Evolutionary conservation across 2,888 invertebrate genomes (phyloP), one percentile per base, ranked within the genome.

Genomic region (Microplitis deprimator): DNA sequence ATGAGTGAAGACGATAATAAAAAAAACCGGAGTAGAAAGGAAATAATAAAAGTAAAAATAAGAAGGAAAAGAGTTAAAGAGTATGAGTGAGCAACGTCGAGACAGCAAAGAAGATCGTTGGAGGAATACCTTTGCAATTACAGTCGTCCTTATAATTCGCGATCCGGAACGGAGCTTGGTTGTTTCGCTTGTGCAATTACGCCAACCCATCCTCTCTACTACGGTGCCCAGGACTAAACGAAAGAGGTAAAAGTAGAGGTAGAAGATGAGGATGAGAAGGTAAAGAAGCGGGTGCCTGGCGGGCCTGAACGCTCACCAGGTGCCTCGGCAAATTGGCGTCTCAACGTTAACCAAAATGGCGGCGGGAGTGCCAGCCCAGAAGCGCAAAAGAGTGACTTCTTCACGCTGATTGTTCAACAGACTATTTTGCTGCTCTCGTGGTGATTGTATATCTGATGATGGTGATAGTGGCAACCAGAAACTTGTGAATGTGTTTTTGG

Each of bases 281-380:
- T 68, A 70, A 76, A 74, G 76, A 50, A 81, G 60, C 60, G 70
- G 70, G 64, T 75, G 75, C 75, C 75, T 75, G 64, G 71, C 76
- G 76, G 71, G 71, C 67, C 67, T 81, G 79, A 79, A 82, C 80
- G 81, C 77, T 81, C 77, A 77, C 81, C 78, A 79, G 83, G 81
- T 81, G 82, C 81, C 81, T 79, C 81, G 78, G 83, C 80, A 83
- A 84, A 85, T 85, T 83, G 84, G 82, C 77, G 83, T 82, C 82
- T 82, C 80, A 81, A 77, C 83, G 61, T 67, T 80, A 79, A 77
- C 79, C 79, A 82, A 85, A 86, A 86, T 84, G 83, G 81, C 81
- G 82, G 79, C 77, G 78, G 67, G 59, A 16, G 60, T 62, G 38
- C 71, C 39, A 59, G 29, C 20, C 62, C 41, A 65, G 61, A 29